A percentile compares a stretch with the other conserved stretches of the same genome.
phyloP scores from a whole-genome alignment of 2,113 vertebrate genomes.

The Neolamprologus modestus region DNA sequence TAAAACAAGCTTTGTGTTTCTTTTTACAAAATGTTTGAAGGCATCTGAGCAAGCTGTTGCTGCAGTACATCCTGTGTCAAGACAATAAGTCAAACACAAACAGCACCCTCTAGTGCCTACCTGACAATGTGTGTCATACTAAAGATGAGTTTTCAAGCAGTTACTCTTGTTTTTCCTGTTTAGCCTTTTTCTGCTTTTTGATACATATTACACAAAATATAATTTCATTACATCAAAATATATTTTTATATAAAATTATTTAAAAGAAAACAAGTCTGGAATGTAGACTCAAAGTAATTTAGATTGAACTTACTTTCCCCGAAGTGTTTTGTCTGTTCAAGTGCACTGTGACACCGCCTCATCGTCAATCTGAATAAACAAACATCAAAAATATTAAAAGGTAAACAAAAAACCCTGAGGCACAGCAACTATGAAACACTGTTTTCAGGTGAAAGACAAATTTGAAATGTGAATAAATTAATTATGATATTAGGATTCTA shows the following conservation, averaged over 20 bases:
- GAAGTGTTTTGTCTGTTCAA: conserved; percentile 77
- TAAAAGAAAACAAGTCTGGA: not conserved
- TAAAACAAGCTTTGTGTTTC: not conserved
- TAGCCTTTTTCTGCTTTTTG: not conserved
- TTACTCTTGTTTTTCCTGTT: not conserved
- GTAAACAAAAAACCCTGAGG: not conserved
- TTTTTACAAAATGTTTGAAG: not conserved
- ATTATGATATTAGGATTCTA: not conserved
- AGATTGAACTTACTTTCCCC: conserved; percentile 69
- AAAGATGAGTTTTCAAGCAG: not conserved
- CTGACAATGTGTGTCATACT: not conserved
- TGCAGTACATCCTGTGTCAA: not conserved
- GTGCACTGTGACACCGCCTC: conserved; percentile 83
- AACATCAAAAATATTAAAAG: not conserved
- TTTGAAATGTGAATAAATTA: not conserved
- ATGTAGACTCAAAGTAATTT: not conserved
- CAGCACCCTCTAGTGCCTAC: not conserved
- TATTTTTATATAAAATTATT: not conserved
- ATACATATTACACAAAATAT: not conserved
- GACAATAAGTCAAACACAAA: not conserved
- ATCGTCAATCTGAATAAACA: conserved; percentile 72
- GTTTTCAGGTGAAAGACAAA: not conserved
- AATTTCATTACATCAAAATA: not conserved
- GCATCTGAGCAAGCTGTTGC: not conserved
- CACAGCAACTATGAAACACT: not conserved